Base-by-base conservation (phyloP, 2,113 vertebrate genomes). In the Hylia prasina region DNA sequence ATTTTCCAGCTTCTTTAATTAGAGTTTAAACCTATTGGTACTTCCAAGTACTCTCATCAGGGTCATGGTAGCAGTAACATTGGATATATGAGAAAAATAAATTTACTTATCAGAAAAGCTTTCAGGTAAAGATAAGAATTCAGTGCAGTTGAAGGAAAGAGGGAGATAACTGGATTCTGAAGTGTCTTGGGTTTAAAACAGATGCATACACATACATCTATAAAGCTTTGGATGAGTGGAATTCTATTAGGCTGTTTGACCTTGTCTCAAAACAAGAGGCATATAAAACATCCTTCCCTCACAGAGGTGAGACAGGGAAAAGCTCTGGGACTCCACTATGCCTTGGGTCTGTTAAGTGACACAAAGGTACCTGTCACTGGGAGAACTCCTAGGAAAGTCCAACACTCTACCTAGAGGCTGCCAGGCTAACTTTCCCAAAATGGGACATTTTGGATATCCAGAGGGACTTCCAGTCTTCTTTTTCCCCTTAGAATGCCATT, bases 341-440 rank as follows among this genome's bases (percentile, higher is more conserved):
- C 21, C 17, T n/a, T 31, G 31, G 4, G 17, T 73, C n/a, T 69
- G 7, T 35, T 8, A 6, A 3, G 12, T 27, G 30, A 50, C 15
- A 45, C 19, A 58, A 45, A 73, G 31, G 13, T 2, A 1, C 3
- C 7, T 1, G 2, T 10, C 50, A 24, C 25, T 3, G 0, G 25
- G 9, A 81, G 13, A 57, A 9, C 5, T 47, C 31, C 63, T 45
- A 23, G 30, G 6, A 27, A 85, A 50, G 2, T 30, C 51, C 5
- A 1, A 33, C 22, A 53, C 4, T 33, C 45, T 64, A 27, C 27
- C 44, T 65, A 31, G 31, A 66, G 16, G 1, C 6, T 82, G 7
- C 13, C 30, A 63, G 15, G 19, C 7, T 64, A 75, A 15, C 7
- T 79, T 9, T 93, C 15, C 19, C 12, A 37, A 1, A 40, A n/a